Evolutionary conservation across 2,113 vertebrate species (phyloP).

Genomic region (Tonatia bakeri): DNA sequence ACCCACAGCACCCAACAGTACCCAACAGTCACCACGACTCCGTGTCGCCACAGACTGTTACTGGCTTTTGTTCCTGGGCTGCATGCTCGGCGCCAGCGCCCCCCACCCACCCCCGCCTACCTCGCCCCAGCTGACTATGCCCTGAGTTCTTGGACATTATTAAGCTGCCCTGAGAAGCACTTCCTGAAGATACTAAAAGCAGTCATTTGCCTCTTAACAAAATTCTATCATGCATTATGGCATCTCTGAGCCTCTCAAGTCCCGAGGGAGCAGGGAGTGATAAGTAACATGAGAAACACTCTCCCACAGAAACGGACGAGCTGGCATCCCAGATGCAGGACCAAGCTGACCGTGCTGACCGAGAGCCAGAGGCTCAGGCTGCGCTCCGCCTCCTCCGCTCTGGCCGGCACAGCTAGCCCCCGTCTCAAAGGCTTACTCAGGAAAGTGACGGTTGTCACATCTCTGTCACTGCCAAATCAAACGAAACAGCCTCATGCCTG

Average conservation of each 20-base stretch:
- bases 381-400: background rate
- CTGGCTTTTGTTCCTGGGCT: fast-evolving
- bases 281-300: background rate
- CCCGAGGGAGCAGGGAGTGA: fast-evolving
- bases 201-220: conserved; percentile 11
- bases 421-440: background rate
- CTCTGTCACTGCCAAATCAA: background rate
- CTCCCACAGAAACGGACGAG: background rate
- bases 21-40: background rate
- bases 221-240: fast-evolving
- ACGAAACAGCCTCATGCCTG: background rate
- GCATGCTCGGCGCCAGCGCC: fast-evolving
- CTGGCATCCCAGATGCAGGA: fast-evolving
- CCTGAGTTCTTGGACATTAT: background rate
- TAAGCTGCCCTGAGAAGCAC: background rate
- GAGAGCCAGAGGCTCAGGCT: too few relatives aligned
- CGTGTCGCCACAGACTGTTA: fast-evolving
- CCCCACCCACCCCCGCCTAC: too few relatives aligned
- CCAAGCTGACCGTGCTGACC: fast-evolving
- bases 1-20: background rate
- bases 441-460: background rate
- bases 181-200: background rate
- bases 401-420: too few relatives aligned
- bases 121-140: fast-evolving
- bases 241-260: background rate